These are phyloP conservation scores for Spialia ferax DNA, from an alignment of 2,888 invertebrate genomes.

Conservation along the genomic window DNA sequence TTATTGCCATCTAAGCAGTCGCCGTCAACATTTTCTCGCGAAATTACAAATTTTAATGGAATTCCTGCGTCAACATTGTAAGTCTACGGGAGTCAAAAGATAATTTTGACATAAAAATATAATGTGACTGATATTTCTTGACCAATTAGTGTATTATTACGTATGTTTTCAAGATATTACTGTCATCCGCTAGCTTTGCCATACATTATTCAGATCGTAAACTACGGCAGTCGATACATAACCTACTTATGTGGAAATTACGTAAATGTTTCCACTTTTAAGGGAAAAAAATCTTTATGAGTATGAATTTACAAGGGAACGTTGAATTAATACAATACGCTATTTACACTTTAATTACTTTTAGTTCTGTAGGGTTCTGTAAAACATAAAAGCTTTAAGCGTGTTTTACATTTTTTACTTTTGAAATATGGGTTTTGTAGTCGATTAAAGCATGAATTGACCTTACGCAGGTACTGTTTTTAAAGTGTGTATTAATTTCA, in stretches of 20 bases:
- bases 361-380: not conserved
- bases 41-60: conserved; percentile 36
- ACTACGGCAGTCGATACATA: conserved; percentile 21
- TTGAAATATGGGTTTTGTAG: not conserved
- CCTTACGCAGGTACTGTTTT: not conserved
- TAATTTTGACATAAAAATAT: conserved; percentile 28
- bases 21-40: conserved; percentile 57
- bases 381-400: too few species aligned
- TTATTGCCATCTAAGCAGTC: conserved; percentile 53
- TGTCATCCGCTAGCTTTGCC: conserved; percentile 15
- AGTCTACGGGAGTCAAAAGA: not conserved
- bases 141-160: not conserved
- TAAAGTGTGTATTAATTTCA: not conserved
- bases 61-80: conserved; percentile 13
- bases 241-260: conserved; percentile 24
- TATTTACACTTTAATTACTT: conserved; percentile 31
- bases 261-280: conserved; percentile 27
- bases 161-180: conserved; percentile 16
- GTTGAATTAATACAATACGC: conserved; percentile 29
- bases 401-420: not conserved
- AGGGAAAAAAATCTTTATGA: conserved; percentile 11
- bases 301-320: not conserved
- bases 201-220: conserved; percentile 41
- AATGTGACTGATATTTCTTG: not conserved
- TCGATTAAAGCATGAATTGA: not conserved